Evolutionary conservation across 1,140 invertebrate species (phyloP).

Genomic region (Sycophila sp.): DNA sequence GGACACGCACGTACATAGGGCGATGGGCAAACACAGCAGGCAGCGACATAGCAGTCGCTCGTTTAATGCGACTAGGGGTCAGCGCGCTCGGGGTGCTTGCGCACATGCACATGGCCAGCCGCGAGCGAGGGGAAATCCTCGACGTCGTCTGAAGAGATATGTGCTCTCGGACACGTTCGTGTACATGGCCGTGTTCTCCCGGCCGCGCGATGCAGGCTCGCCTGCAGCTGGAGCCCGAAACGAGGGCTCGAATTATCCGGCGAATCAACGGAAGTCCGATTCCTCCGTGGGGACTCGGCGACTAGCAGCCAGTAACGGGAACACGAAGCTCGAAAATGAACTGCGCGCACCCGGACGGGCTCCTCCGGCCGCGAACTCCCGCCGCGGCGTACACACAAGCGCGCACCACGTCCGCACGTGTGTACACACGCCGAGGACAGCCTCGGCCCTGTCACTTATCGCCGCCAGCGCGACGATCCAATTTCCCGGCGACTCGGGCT

Average conservation of each 20-base stretch:
- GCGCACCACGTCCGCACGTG: background rate
- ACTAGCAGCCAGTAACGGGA: too few species aligned
- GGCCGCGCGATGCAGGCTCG: background rate
- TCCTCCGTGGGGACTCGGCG: background rate
- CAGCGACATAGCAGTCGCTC: background rate
- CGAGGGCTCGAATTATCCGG: background rate
- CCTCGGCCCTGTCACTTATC: background rate
- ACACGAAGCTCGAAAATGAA: slow-evolving; percentile 2
- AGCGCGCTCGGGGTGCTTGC: too few species aligned
- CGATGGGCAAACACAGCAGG: background rate
- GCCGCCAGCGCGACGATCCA: background rate
- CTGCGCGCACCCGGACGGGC: background rate
- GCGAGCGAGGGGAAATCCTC: background rate
- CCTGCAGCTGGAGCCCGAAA: background rate
- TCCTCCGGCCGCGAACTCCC: too few species aligned
- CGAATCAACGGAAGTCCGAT: slow-evolving; percentile 1
- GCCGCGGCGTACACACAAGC: too few species aligned
- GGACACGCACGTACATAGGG: too few species aligned
- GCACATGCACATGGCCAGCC: background rate
- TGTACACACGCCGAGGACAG: background rate
- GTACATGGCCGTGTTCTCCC: background rate
- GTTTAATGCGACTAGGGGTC: background rate
- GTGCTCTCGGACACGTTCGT: background rate
- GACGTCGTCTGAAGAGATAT: background rate
- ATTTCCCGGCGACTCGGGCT: background rate